These are phyloP conservation scores for Betta splendens DNA, from an alignment of 2,797 vertebrate species.

Conservation along the genomic window DNA sequence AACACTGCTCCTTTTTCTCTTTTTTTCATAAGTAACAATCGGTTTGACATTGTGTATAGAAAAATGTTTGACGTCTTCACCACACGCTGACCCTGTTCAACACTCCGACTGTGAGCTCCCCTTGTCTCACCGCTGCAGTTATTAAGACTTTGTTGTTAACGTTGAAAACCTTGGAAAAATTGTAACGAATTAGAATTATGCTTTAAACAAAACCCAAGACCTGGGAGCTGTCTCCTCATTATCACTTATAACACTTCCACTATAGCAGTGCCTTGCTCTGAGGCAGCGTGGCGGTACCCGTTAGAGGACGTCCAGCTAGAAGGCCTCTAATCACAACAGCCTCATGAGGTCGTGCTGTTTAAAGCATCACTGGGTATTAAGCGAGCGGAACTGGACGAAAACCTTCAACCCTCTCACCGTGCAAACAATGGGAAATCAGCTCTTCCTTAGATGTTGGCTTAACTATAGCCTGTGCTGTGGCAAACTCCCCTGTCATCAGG, in stretches of 20 bases:
- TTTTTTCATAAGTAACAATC: constrained; percentile 19
- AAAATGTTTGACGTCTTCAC: constrained; percentile 16
- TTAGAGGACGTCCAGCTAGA: constrained; percentile 18
- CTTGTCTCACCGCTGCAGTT: constrained; percentile 39
- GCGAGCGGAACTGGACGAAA: constrained; percentile 12
- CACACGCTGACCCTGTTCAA: constrained; percentile 9
- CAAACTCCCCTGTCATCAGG: constrained; percentile 5
- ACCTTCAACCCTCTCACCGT: background rate
- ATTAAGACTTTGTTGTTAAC: constrained; percentile 35
- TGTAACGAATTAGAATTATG: constrained; percentile 18
- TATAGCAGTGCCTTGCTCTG: constrained; percentile 25
- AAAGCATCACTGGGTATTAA: constrained; percentile 31
- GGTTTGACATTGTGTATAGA: constrained; percentile 7
- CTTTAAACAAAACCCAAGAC: constrained; percentile 35
- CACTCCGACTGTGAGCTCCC: constrained; percentile 13
- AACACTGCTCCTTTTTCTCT: constrained; percentile 13
- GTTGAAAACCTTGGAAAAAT: constrained; percentile 32
- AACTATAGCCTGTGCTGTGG: background rate
- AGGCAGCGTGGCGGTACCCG: constrained; percentile 11
- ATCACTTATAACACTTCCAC: constrained; percentile 14
- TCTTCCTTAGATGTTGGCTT: constrained; percentile 17
- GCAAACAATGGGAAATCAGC: constrained; percentile 11
- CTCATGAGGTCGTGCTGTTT: constrained; percentile 30
- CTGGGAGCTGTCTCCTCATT: constrained; percentile 25
- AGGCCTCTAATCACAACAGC: constrained; percentile 5